Evolutionary conservation across 2,888 invertebrate species (phyloP).

Genomic region (Aleiodes alternator): DNA sequence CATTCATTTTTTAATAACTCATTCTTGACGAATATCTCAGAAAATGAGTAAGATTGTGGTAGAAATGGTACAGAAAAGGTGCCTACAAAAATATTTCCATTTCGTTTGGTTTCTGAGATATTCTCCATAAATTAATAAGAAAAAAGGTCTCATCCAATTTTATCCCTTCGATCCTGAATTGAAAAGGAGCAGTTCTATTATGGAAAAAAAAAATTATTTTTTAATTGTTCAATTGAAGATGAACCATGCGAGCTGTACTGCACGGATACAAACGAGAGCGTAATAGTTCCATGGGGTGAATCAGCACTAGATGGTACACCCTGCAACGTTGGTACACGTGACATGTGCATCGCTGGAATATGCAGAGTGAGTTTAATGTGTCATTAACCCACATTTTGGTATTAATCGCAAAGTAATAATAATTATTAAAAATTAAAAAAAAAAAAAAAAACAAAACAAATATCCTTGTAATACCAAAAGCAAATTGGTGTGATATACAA

Average conservation of each 20-base stretch:
- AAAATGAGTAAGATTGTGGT: too few relatives aligned
- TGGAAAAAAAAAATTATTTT: too few relatives aligned
- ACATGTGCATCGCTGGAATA: slow-evolving; percentile 81
- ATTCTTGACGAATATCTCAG: not conserved
- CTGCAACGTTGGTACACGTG: slow-evolving; percentile 79
- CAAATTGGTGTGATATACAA: slow-evolving; percentile 32
- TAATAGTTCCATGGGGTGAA: slow-evolving; percentile 79
- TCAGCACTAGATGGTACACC: slow-evolving; percentile 81
- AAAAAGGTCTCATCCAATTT: too few relatives aligned
- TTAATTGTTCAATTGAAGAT: slow-evolving; percentile 63
- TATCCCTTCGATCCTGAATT: too few relatives aligned
- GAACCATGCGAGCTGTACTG: slow-evolving; percentile 81
- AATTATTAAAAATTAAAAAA: not conserved
- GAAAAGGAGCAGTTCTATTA: too few relatives aligned
- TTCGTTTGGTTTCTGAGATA: too few relatives aligned
- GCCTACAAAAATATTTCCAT: too few relatives aligned
- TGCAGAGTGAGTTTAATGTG: slow-evolving; percentile 77
- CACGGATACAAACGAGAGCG: slow-evolving; percentile 78
- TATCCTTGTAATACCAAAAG: slow-evolving; percentile 8
- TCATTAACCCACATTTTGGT: slow-evolving; percentile 29
- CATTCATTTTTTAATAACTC: too few relatives aligned
- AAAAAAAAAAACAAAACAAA: slow-evolving; percentile 23
- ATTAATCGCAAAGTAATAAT: not conserved
- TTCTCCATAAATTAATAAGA: too few relatives aligned
- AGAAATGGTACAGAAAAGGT: too few relatives aligned